These are phyloP conservation scores for Paratilapia polleni DNA, from an alignment of 2,113 vertebrate genomes.

Conservation along the genomic window DNA sequence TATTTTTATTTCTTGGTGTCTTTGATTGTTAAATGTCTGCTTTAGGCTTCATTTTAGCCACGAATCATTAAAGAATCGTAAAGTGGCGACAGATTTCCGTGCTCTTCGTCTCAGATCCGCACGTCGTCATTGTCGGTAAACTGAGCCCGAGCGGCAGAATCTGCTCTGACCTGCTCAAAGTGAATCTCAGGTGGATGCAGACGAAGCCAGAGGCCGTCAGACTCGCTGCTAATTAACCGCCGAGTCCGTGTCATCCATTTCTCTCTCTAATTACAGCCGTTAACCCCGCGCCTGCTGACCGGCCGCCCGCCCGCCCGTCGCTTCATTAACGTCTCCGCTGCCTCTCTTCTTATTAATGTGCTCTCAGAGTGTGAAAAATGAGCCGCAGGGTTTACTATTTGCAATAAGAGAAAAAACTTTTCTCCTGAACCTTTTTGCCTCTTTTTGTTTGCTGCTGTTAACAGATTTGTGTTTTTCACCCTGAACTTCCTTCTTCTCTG, in stretches of 20 bases:
- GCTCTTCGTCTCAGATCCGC: not conserved
- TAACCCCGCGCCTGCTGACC: slow-evolving; percentile 33
- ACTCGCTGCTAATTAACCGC: slow-evolving; percentile 31
- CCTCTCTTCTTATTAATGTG: slow-evolving; percentile 31
- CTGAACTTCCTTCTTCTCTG: too few relatives aligned
- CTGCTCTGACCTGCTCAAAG: not conserved
- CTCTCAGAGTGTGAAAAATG: not conserved
- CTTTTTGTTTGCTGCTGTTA: not conserved
- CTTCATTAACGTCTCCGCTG: slow-evolving; percentile 30
- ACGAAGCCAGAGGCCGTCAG: slow-evolving; percentile 8
- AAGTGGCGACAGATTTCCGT: not conserved
- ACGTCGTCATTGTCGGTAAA: not conserved
- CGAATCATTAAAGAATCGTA: not conserved
- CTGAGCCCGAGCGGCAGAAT: not conserved
- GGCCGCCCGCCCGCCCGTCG: not conserved
- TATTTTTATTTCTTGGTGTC: not conserved
- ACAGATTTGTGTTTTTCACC: not conserved
- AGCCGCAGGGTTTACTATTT: slow-evolving; percentile 8
- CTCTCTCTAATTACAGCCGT: slow-evolving; percentile 43
- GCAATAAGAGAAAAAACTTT: not conserved
- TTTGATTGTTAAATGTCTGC: not conserved
- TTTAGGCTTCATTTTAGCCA: not conserved
- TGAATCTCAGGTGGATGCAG: not conserved
- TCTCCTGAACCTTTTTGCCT: not conserved
- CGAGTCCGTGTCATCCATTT: slow-evolving; percentile 19